Conservation (phyloP, 2,113 vertebrate species). For the Pollachius pollachius region DNA sequence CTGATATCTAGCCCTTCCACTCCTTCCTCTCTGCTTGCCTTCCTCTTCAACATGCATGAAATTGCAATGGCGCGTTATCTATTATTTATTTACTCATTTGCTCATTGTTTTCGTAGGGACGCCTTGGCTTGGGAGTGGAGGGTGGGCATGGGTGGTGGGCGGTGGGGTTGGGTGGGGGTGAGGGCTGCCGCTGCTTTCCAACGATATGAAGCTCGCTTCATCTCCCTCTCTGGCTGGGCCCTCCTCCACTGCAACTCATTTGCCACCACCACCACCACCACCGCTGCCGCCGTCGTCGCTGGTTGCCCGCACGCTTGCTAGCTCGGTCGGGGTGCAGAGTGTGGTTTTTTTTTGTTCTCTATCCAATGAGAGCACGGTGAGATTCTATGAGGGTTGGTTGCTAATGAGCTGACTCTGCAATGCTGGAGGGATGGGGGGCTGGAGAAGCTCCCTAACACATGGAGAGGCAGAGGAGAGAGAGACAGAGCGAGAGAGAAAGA, state of each 20-base stretch:
- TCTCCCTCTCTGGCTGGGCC: slow-evolving; percentile 47
- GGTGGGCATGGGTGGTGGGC: slow-evolving; percentile 43
- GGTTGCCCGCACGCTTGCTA: too few relatives aligned
- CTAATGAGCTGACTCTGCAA: slow-evolving; percentile 99
- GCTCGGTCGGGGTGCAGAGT: slow-evolving; percentile 80
- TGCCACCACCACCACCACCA: slow-evolving; percentile 63
- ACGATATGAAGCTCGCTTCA: slow-evolving; percentile 14
- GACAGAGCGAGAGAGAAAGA: neutral
- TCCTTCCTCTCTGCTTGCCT: slow-evolving; percentile 44
- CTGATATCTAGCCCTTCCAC: slow-evolving; percentile 61
- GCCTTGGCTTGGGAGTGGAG: slow-evolving; percentile 42
- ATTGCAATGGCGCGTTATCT: slow-evolving; percentile 67
- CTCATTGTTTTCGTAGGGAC: slow-evolving; percentile 62
- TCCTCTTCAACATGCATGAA: slow-evolving; percentile 72
- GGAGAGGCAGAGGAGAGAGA: slow-evolving; percentile 76
- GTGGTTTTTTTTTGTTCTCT: slow-evolving; percentile 45
- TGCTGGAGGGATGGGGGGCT: slow-evolving; percentile 70
- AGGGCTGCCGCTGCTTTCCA: neutral
- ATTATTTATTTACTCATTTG: slow-evolving; percentile 75
- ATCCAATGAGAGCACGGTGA: slow-evolving; percentile 91
- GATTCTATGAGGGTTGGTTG: slow-evolving; percentile 95
- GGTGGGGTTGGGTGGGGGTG: slow-evolving; percentile 45
- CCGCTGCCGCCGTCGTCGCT: too few relatives aligned
- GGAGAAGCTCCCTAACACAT: slow-evolving; percentile 79
- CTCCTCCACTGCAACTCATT: slow-evolving; percentile 71